Percentiles rank a stretch among this genome's conserved stretches.
Evolutionary conservation across 2,113 vertebrate species (phyloP).

Genomic region (Emydura subglobosa): DNA sequence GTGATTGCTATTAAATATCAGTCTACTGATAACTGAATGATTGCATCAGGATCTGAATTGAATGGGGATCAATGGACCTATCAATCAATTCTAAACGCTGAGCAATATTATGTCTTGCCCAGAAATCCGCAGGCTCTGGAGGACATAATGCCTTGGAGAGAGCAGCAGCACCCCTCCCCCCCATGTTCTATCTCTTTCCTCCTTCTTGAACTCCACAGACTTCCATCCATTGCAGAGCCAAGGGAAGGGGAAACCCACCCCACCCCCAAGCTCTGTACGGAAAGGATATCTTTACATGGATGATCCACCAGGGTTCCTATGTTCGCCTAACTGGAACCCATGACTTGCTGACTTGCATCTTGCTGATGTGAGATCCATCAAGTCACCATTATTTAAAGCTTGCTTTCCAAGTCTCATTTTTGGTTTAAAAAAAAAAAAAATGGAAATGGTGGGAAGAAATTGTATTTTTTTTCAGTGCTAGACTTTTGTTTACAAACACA

Average conservation of each 20-base stretch:
- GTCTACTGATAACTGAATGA: background rate
- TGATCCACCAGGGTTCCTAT: background rate
- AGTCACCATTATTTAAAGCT: conserved; percentile 19
- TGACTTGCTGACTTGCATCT: too few species aligned
- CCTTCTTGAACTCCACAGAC: background rate
- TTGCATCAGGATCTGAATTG: background rate
- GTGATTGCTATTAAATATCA: background rate
- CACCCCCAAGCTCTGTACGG: background rate
- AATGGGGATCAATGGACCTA: background rate
- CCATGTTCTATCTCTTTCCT: background rate
- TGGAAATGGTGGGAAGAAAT: background rate
- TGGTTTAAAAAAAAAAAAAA: background rate
- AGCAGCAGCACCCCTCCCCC: too few species aligned
- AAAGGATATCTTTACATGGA: background rate
- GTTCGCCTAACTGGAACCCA: background rate
- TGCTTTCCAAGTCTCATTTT: background rate
- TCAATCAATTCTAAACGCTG: background rate
- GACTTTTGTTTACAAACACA: conserved; percentile 16
- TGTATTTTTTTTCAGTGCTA: conserved; percentile 27
- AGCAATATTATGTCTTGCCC: background rate
- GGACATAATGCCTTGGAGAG: background rate
- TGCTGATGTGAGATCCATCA: background rate
- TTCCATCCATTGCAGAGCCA: background rate
- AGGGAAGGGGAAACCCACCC: background rate
- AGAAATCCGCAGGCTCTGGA: background rate